Conservation (phyloP, 2,113 vertebrate species). For the Pao palembangensis region DNA sequence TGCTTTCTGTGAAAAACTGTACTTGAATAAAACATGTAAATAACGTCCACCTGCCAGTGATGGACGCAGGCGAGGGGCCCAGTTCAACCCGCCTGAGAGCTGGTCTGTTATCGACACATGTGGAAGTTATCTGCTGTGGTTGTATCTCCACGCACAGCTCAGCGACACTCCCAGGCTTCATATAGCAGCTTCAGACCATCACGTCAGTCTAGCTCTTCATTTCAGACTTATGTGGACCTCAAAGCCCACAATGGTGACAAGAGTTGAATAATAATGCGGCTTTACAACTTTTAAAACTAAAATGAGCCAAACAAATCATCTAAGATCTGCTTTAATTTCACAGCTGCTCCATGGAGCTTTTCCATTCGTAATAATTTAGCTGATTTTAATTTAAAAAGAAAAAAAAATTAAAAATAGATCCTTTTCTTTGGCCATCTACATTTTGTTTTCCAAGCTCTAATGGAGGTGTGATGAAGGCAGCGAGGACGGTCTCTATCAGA, state of each 20-base stretch:
- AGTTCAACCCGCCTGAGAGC: not conserved
- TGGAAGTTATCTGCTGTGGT: slow-evolving; percentile 52
- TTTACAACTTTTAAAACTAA: not conserved
- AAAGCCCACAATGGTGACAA: no score
- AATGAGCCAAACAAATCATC: not conserved
- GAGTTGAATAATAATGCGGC: no score
- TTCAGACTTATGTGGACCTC: no score
- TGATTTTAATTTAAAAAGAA: no score
- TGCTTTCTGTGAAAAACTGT: no score
- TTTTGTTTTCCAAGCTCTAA: not conserved
- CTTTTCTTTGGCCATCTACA: not conserved
- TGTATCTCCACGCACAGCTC: slow-evolving; percentile 45
- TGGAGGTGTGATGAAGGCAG: not conserved
- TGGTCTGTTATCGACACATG: slow-evolving; percentile 46
- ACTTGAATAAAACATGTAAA: no score
- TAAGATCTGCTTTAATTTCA: not conserved
- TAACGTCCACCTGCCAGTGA: no score
- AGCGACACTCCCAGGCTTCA: slow-evolving; percentile 57
- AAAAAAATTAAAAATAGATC: not conserved
- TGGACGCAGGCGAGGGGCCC: not conserved
- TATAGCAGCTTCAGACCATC: not conserved
- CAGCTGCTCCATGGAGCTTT: no score
- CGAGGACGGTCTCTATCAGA: slow-evolving; percentile 59
- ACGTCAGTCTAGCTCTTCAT: no score
- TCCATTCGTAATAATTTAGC: no score